Conservation (phyloP, 2,113 vertebrate species). For the Dasypus novemcinctus region DNA sequence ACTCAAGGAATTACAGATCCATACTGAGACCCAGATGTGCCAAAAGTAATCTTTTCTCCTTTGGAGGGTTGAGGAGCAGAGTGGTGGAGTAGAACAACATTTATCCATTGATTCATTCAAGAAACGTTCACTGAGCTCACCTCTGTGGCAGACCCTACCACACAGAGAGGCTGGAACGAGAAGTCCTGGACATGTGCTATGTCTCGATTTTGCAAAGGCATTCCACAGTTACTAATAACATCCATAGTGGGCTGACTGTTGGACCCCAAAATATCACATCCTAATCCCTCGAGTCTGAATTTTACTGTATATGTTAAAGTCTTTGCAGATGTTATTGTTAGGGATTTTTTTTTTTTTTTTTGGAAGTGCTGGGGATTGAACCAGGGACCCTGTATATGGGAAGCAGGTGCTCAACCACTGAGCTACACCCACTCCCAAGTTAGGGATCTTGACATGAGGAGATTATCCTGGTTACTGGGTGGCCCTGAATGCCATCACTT, state of each 20-base stretch:
- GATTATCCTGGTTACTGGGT: neutral
- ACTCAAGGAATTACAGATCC: neutral
- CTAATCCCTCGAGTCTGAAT: neutral
- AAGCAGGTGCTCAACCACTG: no score
- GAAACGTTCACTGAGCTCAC: neutral
- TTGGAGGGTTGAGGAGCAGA: neutral
- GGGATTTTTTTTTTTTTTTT: no score
- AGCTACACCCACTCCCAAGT: no score
- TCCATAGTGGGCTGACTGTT: neutral
- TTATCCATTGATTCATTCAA: neutral
- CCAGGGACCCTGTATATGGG: no score
- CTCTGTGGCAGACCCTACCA: neutral
- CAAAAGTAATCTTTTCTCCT: neutral
- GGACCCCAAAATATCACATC: neutral
- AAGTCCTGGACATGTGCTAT: neutral
- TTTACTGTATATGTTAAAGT: neutral
- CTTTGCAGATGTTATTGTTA: neutral
- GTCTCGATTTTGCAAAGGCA: slow-evolving; percentile 2
- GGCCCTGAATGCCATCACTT: neutral
- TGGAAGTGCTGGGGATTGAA: no score
- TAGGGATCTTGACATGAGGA: neutral
- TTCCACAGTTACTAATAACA: neutral
- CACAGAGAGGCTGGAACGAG: neutral
- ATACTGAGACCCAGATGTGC: neutral
- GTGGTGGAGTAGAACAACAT: neutral